A percentile compares a stretch with the other conserved stretches of the same genome.
Conservation (phyloP, 2,888 invertebrate species). For the Ferrisia virgata region DNA sequence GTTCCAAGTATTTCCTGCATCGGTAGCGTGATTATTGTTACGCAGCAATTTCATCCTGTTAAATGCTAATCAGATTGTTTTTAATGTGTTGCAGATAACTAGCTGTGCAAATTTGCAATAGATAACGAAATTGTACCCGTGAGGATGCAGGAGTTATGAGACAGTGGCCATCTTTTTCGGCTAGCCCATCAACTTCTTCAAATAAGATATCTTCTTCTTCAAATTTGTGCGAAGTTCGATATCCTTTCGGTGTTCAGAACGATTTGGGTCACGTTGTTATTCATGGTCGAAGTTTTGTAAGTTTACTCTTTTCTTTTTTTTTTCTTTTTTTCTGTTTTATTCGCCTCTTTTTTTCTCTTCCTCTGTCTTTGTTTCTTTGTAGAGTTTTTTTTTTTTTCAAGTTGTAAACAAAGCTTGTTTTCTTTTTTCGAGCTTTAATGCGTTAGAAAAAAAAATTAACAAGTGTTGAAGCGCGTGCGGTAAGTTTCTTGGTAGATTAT, state of each 20-base stretch:
- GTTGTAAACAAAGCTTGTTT: not conserved
- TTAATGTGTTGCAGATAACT: conserved; percentile 31
- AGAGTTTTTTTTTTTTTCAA: not conserved
- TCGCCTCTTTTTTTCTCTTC: not conserved
- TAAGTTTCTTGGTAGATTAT: not conserved
- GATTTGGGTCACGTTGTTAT: conserved; percentile 54
- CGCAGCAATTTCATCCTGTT: not conserved
- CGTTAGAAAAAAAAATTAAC: not conserved
- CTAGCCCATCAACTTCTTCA: conserved; percentile 36
- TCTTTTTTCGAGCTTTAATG: not conserved
- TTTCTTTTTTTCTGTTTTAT: not conserved
- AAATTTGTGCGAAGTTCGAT: conserved; percentile 51
- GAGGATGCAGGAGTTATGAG: conserved; percentile 51
- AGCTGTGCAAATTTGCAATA: conserved; percentile 8
- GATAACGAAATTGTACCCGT: conserved; percentile 46
- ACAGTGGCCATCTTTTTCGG: conserved; percentile 48
- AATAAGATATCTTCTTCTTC: conserved; percentile 35
- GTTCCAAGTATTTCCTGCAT: not conserved
- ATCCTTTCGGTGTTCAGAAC: conserved; percentile 55
- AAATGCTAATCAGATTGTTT: not conserved
- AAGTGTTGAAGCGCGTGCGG: not conserved
- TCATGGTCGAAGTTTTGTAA: conserved; percentile 45
- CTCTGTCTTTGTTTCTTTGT: not conserved
- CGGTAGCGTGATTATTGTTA: not conserved
- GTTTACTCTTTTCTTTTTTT: not conserved